Evolutionary conservation across 2,888 invertebrate species (phyloP).

Genomic region (Oithona nana): DNA sequence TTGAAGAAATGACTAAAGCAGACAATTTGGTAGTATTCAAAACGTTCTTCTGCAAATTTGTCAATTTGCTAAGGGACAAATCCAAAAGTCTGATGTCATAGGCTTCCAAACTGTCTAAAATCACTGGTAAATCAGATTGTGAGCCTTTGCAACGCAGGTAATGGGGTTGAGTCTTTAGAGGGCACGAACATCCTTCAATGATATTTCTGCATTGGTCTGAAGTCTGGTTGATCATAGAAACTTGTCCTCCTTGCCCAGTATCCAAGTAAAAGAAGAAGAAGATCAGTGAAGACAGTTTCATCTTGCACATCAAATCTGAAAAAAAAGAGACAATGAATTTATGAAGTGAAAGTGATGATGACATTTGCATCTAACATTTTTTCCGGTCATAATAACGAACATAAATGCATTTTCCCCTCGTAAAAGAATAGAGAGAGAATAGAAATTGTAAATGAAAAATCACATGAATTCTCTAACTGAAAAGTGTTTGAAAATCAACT

Average conservation of each 20-base stretch:
- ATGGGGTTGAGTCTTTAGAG: not conserved
- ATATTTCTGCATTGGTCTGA: not conserved
- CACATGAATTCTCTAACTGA: too few species aligned
- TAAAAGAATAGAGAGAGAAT: too few species aligned
- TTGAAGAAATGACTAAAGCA: not conserved
- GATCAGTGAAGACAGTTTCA: not conserved
- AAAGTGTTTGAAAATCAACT: too few species aligned
- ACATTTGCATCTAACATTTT: too few species aligned
- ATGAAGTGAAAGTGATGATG: not conserved
- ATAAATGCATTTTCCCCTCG: too few species aligned
- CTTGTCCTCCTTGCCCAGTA: not conserved
- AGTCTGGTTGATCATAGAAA: not conserved
- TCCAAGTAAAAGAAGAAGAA: too few species aligned
- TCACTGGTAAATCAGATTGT: not conserved
- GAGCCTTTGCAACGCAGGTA: not conserved
- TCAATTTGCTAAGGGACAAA: not conserved
- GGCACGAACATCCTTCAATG: not conserved
- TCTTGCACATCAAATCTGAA: not conserved
- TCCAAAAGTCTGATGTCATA: not conserved
- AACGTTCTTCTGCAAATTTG: not conserved
- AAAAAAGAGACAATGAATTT: not conserved
- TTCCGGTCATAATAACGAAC: too few species aligned
- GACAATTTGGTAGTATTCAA: not conserved
- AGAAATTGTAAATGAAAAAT: too few species aligned
- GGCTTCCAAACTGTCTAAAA: not conserved